Evolutionary conservation across 2,797 vertebrate species (phyloP), one percentile per base, ranked within the genome.

Genomic region (Sitta carolinensis): DNA sequence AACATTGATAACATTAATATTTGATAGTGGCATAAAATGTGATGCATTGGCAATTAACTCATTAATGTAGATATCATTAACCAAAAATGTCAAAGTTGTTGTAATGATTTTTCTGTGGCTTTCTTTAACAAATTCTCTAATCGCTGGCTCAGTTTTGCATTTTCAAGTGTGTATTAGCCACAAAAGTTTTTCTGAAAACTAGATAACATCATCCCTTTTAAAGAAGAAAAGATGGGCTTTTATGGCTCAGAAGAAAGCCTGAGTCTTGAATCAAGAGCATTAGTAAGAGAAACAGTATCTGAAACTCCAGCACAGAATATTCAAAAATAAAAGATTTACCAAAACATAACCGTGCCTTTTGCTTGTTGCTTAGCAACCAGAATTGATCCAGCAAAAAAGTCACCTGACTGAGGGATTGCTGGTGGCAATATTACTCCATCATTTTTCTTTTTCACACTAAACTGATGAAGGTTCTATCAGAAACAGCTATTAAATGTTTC

Each of bases 361-460:
- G 91, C 97, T 94, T 97, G 97, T 98, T 98, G 98, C 98, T 96
- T 98, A 95, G 98, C 98, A 98, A 98, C 98, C 94, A 94, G 96
- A 97, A 98, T 98, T 98, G 98, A 98, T 98, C 97, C 88, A 89
- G 96, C 87, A 97, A 97, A 97, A 97, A 97, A 96, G 95, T 97
- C 97, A 97, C 96, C 96, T 98, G 98, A 98, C 97, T 97, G 97
- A 97, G 92, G 97, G 97, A 98, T 98, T 96, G 98, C 98, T 98
- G 83, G 96, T 98, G 97, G 97, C 98, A 94, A 97, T 98, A 97
- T 97, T 97, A 97, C 97, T 96, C 96, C 96, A 97, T 98, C 97
- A 97, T 98, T 98, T 98, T 97, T 97, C 97, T 97, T 97, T 97
- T 96, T 97, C 93, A 95, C 96, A 93, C 90, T 94, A 94, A 96